These are phyloP conservation scores for Drosophila niveifrons DNA, from an alignment of 2,888 invertebrate species.

Conservation along the genomic window DNA sequence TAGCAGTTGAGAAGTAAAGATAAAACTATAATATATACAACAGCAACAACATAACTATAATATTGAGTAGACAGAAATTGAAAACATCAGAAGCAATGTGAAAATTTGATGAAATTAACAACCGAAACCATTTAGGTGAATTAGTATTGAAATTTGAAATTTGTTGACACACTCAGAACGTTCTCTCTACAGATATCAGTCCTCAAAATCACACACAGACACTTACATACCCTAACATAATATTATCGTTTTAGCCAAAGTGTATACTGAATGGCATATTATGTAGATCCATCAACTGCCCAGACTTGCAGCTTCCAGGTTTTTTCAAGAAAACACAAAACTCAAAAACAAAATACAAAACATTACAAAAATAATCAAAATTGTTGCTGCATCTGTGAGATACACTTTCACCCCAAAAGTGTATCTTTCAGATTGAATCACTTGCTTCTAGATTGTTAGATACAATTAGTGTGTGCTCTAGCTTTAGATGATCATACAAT, in stretches of 20 bases:
- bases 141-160: neutral
- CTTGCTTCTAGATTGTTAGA: conserved; percentile 52
- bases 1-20: neutral
- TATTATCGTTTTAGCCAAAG: conserved; percentile 16
- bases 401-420: conserved; percentile 55
- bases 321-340: conserved; percentile 66
- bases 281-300: conserved; percentile 85
- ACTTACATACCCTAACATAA: neutral
- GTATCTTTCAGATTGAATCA: conserved; percentile 61
- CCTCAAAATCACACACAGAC: neutral
- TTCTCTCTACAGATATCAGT: conserved; percentile 1
- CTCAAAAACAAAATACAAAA: neutral
- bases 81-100: neutral
- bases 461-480: conserved; percentile 46
- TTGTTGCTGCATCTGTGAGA: conserved; percentile 58
- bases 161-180: neutral
- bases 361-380: conserved; percentile 15
- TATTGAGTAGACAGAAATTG: neutral
- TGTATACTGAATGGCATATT: conserved; percentile 51
- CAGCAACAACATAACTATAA: neutral
- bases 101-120: neutral
- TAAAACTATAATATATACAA: neutral
- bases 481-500: conserved; percentile 47
- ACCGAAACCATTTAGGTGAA: neutral
- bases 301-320: conserved; percentile 85